Evolutionary conservation across 2,113 vertebrate species (phyloP).

Genomic region (Microcebus jonahi): DNA sequence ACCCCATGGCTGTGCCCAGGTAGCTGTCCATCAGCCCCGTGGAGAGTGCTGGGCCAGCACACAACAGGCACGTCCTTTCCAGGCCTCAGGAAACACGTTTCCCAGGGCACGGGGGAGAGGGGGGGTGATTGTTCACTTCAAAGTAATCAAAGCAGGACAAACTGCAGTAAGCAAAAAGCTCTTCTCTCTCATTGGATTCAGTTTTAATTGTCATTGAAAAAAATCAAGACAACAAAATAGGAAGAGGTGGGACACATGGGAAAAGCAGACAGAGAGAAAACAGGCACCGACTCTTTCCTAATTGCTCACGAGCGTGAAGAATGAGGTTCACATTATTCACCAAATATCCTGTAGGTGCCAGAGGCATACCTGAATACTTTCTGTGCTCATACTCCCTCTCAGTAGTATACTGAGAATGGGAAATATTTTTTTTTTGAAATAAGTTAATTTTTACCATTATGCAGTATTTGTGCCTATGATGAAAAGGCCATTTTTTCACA

Average conservation of each 20-base stretch:
- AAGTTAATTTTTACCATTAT: background rate
- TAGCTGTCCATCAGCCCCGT: background rate
- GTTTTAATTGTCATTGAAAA: background rate
- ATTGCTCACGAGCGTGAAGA: accelerated
- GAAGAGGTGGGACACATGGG: background rate
- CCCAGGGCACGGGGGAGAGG: accelerated
- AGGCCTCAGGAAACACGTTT: background rate
- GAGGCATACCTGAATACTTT: accelerated
- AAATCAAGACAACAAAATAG: background rate
- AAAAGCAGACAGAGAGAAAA: background rate
- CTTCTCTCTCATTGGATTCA: background rate
- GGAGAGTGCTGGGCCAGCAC: background rate
- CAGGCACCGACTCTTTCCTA: background rate
- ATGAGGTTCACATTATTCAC: accelerated
- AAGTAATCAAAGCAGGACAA: background rate
- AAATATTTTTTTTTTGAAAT: background rate
- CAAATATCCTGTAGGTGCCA: accelerated
- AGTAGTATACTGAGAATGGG: background rate
- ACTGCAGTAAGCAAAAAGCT: background rate
- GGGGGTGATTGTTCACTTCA: background rate
- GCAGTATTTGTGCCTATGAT: background rate
- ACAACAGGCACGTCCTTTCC: background rate
- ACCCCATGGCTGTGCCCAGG: accelerated
- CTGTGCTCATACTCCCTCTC: too few relatives aligned
- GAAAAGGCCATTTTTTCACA: background rate